phyloP scores from a whole-genome alignment of 2,797 vertebrate species.

The Lacerta agilis region DNA sequence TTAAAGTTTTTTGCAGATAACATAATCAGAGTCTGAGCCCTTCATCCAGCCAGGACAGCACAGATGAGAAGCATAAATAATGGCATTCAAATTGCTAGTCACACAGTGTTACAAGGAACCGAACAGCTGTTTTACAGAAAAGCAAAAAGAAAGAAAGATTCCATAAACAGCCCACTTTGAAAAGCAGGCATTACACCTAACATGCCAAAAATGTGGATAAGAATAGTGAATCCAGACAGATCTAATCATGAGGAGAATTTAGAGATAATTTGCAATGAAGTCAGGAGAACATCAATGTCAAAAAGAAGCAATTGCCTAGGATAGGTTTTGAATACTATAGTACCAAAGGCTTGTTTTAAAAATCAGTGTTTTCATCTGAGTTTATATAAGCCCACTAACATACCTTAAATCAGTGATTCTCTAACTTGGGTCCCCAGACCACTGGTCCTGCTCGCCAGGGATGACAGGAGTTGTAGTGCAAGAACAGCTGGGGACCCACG shows the following conservation, averaged over 20 bases:
- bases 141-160: slow-evolving; percentile 33
- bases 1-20: slow-evolving; percentile 1
- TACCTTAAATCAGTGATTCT: too few species aligned
- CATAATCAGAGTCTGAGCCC: background rate
- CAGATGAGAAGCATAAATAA: slow-evolving; percentile 48
- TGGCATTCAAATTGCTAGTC: slow-evolving; percentile 38
- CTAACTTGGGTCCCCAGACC: too few species aligned
- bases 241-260: slow-evolving; percentile 31
- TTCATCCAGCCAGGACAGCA: background rate
- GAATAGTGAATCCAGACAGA: background rate
- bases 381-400: background rate
- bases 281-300: background rate
- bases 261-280: slow-evolving; percentile 27
- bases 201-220: slow-evolving; percentile 4
- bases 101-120: slow-evolving; percentile 25
- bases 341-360: background rate
- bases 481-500: too few species aligned
- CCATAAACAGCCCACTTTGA: background rate
- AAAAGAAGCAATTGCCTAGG: background rate
- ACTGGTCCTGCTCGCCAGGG: too few species aligned
- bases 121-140: slow-evolving; percentile 45
- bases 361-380: background rate
- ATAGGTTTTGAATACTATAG: background rate
- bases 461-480: too few species aligned
- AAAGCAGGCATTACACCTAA: background rate